Conservation (phyloP, 1,140 invertebrate species). For the Pygmarrhopalites habei region DNA sequence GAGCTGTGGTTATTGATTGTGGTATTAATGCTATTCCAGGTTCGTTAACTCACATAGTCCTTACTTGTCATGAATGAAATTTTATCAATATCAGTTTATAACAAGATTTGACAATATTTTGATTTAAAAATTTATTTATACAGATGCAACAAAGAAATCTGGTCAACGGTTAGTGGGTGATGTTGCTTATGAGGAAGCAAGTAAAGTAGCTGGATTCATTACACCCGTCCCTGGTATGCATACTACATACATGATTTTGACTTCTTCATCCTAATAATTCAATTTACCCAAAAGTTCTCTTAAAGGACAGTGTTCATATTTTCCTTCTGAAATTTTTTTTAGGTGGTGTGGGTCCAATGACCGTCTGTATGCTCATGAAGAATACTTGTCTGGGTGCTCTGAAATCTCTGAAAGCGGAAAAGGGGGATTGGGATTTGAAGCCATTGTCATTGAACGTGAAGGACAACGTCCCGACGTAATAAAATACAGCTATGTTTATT, state of each 20-base stretch:
- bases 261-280: conserved; percentile 8
- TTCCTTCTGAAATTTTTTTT: too few relatives aligned
- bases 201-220: conserved; percentile 72
- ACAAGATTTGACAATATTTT: too few relatives aligned
- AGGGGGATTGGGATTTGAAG: conserved; percentile 58
- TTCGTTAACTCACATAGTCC: conserved; percentile 50
- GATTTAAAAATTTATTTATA: conserved; percentile 24
- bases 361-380: conserved; percentile 93
- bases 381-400: conserved; percentile 85
- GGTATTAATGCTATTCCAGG: conserved; percentile 92
- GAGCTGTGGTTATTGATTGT: conserved; percentile 98
- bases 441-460: conserved; percentile 53
- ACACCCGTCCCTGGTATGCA: conserved; percentile 95
- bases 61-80: too few relatives aligned
- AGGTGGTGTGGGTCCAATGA: conserved; percentile 93
- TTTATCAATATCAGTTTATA: too few relatives aligned
- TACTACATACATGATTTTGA: too few relatives aligned
- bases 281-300: too few relatives aligned
- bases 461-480: conserved; percentile 64
- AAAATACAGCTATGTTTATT: too few relatives aligned
- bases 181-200: conserved; percentile 78
- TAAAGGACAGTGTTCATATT: too few relatives aligned
- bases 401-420: conserved; percentile 49
- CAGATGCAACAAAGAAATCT: conserved; percentile 74
- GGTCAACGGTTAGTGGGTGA: conserved; percentile 88